A percentile compares a stretch with the other conserved stretches of the same genome.
Evolutionary conservation across 2,797 vertebrate genomes (phyloP).

Genomic region (Megaceryle alcyon): DNA sequence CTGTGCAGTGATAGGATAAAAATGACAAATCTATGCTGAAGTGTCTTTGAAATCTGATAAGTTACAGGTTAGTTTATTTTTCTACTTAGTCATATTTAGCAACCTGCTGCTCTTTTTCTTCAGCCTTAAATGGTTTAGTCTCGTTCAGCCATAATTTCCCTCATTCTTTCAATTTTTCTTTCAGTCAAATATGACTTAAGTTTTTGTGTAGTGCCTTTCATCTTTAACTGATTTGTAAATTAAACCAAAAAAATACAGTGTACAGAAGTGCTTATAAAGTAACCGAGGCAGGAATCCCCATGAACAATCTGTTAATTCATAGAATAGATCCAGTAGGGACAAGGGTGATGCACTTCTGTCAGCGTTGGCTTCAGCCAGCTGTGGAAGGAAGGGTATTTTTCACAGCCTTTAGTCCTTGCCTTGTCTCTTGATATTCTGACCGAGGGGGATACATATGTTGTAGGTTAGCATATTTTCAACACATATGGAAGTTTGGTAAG

Average conservation of each 20-base stretch:
- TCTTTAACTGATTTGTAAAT: not conserved
- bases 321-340: not conserved
- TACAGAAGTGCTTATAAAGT: not conserved
- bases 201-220: not conserved
- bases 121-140: conserved; percentile 24
- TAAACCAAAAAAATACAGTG: not conserved
- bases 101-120: conserved; percentile 16
- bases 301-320: not conserved
- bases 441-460: fast-evolving
- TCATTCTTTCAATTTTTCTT: not conserved
- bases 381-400: not conserved
- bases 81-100: not conserved
- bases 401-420: not conserved
- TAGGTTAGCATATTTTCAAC: not conserved
- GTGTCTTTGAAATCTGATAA: conserved; percentile 33
- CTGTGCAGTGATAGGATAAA: conserved; percentile 15
- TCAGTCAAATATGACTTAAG: not conserved
- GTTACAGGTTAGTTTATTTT: conserved; percentile 19
- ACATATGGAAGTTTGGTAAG: not conserved
- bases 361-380: not conserved
- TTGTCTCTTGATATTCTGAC: not conserved
- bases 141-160: not conserved
- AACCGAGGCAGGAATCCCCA: not conserved
- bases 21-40: conserved; percentile 24
- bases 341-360: not conserved